Base-by-base conservation (phyloP, 2,888 invertebrate genomes). In the Dynastes hyllus region DNA sequence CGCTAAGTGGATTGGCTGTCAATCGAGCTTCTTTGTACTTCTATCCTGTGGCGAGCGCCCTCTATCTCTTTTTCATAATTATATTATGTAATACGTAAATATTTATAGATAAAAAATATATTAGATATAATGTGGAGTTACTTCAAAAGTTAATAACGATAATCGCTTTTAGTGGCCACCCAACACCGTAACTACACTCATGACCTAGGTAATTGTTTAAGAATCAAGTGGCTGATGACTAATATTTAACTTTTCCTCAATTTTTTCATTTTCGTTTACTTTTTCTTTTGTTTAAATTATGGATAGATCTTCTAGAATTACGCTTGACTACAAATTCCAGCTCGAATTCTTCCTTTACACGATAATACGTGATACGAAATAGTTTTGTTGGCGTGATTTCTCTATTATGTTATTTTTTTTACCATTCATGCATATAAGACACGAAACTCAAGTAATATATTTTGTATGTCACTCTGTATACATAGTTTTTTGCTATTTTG, bases 111-210 rank as follows among this genome's bases (percentile, higher is more conserved):
- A 29, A 63, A 29, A 63, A 13, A 63, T 22, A 61, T 22, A 61
- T 27, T 61, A 29, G 27, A 61, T 32, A 63, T 9, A 51, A 67
- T 51, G 13, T 29, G n/a, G 2, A 51, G 50, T 61, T 73, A 22
- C 40, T 69, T 69, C 70, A 55, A 73, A 73, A 75, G 63, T 65
- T 73, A 73, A 75, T 71, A 73, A 79, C 77, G 55, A 45, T 76
- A 86, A 86, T 88, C 87, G 87, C 87, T 89, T 91, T 89, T 91
- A 91, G 91, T 91, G 91, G 91, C 91, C 89, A 91, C 90, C 88
- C 91, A 91, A 89, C 91, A 91, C 87, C 91, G 91, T 90, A 91
- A 91, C 90, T 91, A 91, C 91, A 90, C 91, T 90, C 90, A 91
- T 87, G 91, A 91, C 89, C 89, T 91, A 91, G 91, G 91, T 91